Evolutionary conservation across 1,140 invertebrate species (phyloP), one percentile per base, ranked within the genome.

Genomic region (Solenopsis invicta): DNA sequence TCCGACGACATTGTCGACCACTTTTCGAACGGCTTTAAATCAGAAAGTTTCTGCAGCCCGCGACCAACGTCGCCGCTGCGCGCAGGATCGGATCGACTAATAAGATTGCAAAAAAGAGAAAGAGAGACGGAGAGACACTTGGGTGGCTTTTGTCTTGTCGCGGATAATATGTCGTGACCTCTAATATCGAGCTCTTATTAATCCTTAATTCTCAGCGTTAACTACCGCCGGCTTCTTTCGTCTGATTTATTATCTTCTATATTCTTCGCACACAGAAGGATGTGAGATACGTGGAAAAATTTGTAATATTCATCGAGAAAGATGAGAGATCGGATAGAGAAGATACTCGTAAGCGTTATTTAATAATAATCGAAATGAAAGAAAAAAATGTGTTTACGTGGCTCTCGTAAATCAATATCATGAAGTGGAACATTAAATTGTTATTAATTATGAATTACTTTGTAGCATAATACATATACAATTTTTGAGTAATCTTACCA

Each of bases 1-100:
- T 64, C 48, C 67, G 29, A 78, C 75, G 84, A 86, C 48, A 69
- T 67, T 50, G 72, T 50, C 84, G 75, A 48, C 64, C 84, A 77
- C 84, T 88, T 88, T 88, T 88, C 75, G 74, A 88, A 74, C 29
- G 37, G 66, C 75, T 85, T 90, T 88, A 90, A 88, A 90, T 90
- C 84, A 90, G 66, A 77, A 90, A 90, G 89, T 88, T 90, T 86
- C 66, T 13, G 74, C 75, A 29, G 21, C n/a, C 56, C 13, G 45
- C 67, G 45, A n/a, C 52, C 52, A n/a, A 34, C 18, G 66, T 69
- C 66, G 66, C 66, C 21, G 45, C 10, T 37, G 69, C 21, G n/a
- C 69, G 18, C 16, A 48, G 54, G 16, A 69, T 64, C 56, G 45
- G 41, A 54, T 76, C 29, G 62, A 67, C 24, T 61, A 80, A 76